These are phyloP conservation scores for Agrochola lota DNA, from an alignment of 2,888 invertebrate species.

Conservation along the genomic window DNA sequence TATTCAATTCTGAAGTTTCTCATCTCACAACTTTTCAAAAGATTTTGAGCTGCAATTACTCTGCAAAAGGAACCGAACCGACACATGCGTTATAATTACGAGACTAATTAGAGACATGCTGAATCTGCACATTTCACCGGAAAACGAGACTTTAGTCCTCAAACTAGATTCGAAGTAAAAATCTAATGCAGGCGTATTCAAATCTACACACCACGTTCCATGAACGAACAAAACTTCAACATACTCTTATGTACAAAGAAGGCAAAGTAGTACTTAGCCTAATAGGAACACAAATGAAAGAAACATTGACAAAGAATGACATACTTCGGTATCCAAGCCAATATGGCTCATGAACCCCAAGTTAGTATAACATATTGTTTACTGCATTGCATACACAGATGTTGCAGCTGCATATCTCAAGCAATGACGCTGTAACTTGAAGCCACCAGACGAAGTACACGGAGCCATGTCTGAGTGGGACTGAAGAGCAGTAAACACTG, in stretches of 20 bases:
- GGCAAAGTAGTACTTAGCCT: background rate
- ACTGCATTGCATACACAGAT: background rate
- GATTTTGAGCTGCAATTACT: slow-evolving; percentile 59
- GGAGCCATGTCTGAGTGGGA: slow-evolving; percentile 46
- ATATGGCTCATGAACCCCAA: background rate
- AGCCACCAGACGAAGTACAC: slow-evolving; percentile 26
- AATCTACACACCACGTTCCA: background rate
- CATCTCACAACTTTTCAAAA: slow-evolving; percentile 46
- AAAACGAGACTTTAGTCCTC: slow-evolving; percentile 19
- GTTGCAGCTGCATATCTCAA: slow-evolving; percentile 20
- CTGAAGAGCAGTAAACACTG: slow-evolving; percentile 64
- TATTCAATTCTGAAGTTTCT: slow-evolving; percentile 36
- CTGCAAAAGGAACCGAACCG: slow-evolving; percentile 38
- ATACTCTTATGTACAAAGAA: background rate
- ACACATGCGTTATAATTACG: slow-evolving; percentile 57
- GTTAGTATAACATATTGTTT: background rate
- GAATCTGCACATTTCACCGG: slow-evolving; percentile 9
- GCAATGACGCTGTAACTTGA: slow-evolving; percentile 20
- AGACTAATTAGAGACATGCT: slow-evolving; percentile 49
- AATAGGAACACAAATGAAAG: background rate
- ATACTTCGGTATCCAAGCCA: background rate
- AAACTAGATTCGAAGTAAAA: slow-evolving; percentile 6
- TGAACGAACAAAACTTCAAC: background rate
- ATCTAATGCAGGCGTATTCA: slow-evolving; percentile 25
- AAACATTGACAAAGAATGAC: background rate